Conservation (phyloP, 2,113 vertebrate genomes). For the Neolamprologus caudopunctatus region DNA sequence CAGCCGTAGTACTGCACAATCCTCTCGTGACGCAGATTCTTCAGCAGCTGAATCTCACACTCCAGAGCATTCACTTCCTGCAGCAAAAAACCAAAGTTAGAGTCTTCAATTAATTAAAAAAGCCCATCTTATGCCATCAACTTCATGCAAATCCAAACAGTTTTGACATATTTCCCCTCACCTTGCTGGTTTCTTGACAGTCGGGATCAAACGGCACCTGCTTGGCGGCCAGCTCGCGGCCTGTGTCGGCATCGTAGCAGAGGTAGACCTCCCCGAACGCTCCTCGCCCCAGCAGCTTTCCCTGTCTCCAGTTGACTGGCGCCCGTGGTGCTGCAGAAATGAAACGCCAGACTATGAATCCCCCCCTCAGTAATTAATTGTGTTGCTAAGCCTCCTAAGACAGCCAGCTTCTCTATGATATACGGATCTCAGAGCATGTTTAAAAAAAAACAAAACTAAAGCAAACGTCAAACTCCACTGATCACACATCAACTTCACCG, state of each 20-base stretch:
- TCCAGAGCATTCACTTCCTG: slow-evolving; percentile 89
- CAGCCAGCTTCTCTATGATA: background rate
- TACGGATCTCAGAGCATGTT: slow-evolving; percentile 1
- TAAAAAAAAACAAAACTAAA: background rate
- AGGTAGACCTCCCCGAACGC: slow-evolving; percentile 90
- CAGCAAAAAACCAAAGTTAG: background rate
- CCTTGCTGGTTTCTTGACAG: slow-evolving; percentile 88
- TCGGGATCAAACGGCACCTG: slow-evolving; percentile 87
- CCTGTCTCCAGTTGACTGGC: slow-evolving; percentile 87
- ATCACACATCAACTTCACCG: background rate
- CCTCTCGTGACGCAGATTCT: slow-evolving; percentile 83
- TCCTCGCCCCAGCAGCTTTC: slow-evolving; percentile 84
- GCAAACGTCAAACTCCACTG: background rate
- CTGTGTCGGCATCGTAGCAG: slow-evolving; percentile 86
- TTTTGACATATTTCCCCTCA: slow-evolving; percentile 33
- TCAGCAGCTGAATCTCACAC: slow-evolving; percentile 90
- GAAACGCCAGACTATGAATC: slow-evolving; percentile 30
- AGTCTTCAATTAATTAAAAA: background rate
- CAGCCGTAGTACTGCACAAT: slow-evolving; percentile 91
- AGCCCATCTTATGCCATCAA: background rate
- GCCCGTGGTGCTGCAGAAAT: slow-evolving; percentile 76
- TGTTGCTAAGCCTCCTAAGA: background rate
- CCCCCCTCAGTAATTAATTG: background rate
- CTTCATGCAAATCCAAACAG: background rate
- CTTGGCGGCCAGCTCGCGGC: slow-evolving; percentile 85